These are phyloP conservation scores for Merodon equestris DNA, from an alignment of 2,888 invertebrate species.

Conservation along the genomic window DNA sequence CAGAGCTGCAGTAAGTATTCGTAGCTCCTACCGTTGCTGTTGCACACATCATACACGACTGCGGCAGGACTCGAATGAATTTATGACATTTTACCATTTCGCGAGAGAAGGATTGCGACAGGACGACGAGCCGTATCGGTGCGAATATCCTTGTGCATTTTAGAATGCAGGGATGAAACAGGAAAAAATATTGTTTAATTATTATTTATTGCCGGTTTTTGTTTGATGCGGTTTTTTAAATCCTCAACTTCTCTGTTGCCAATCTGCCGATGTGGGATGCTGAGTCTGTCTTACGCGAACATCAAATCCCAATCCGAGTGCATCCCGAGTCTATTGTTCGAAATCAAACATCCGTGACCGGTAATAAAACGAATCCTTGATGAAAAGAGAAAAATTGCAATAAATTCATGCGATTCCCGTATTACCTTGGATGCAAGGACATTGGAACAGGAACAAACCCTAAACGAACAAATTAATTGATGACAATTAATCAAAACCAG, in stretches of 20 bases:
- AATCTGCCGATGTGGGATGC: neutral
- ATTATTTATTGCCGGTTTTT: conserved; percentile 65
- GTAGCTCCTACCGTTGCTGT: too few species aligned
- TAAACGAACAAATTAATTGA: conserved; percentile 60
- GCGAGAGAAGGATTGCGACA: conserved; percentile 41
- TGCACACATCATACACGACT: conserved; percentile 29
- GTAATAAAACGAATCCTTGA: conserved; percentile 40
- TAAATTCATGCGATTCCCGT: neutral
- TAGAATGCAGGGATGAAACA: conserved; percentile 49
- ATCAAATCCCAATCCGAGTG: neutral
- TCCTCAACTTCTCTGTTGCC: conserved; percentile 5
- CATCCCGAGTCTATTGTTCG: conserved; percentile 24
- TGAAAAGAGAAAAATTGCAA: conserved; percentile 12
- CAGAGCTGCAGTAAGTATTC: conserved; percentile 56
- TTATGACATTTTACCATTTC: conserved; percentile 37
- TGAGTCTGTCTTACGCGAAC: conserved; percentile 4
- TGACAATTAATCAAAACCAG: conserved; percentile 64
- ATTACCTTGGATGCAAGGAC: conserved; percentile 14
- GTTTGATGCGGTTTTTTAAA: conserved; percentile 17
- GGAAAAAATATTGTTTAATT: conserved; percentile 61
- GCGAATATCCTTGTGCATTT: conserved; percentile 59
- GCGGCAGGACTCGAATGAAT: conserved; percentile 61
- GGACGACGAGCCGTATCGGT: conserved; percentile 20
- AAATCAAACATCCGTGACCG: conserved; percentile 53
- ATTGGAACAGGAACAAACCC: conserved; percentile 17